phyloP scores from a whole-genome alignment of 2,797 vertebrate species.

The Macropus fuliginosus region DNA sequence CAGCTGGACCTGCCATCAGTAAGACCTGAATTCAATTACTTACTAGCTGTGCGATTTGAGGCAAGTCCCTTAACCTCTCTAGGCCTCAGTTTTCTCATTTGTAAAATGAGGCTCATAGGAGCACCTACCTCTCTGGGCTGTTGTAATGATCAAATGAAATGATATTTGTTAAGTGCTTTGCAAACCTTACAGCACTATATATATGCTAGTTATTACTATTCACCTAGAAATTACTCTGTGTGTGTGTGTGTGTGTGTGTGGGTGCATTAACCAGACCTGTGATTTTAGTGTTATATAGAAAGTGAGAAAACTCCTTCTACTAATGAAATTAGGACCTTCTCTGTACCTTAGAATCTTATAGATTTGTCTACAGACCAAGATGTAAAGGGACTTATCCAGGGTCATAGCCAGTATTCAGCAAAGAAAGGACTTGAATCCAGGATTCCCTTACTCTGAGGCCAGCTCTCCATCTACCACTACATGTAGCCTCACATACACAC shows the following conservation, averaged over 20 bases:
- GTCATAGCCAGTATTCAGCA: background rate
- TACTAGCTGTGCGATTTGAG: background rate
- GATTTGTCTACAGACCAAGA: background rate
- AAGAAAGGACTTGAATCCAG: background rate
- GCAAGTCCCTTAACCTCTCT: background rate
- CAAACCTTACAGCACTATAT: background rate
- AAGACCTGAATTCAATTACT: background rate
- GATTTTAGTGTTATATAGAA: too few species aligned
- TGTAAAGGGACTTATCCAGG: background rate
- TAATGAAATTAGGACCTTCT: background rate
- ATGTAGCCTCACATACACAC: background rate
- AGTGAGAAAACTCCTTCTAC: background rate
- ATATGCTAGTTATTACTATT: background rate
- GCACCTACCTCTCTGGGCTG: background rate
- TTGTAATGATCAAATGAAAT: background rate
- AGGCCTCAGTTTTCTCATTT: background rate
- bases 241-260: background rate
- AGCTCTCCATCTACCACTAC: background rate
- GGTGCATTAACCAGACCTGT: too few species aligned
- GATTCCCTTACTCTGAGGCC: background rate
- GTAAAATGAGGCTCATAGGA: background rate
- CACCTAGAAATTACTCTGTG: background rate
- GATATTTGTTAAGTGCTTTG: background rate
- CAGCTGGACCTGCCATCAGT: background rate
- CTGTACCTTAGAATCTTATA: background rate